Evolutionary conservation across 2,113 vertebrate genomes (phyloP).

Genomic region (Micromys minutus): DNA sequence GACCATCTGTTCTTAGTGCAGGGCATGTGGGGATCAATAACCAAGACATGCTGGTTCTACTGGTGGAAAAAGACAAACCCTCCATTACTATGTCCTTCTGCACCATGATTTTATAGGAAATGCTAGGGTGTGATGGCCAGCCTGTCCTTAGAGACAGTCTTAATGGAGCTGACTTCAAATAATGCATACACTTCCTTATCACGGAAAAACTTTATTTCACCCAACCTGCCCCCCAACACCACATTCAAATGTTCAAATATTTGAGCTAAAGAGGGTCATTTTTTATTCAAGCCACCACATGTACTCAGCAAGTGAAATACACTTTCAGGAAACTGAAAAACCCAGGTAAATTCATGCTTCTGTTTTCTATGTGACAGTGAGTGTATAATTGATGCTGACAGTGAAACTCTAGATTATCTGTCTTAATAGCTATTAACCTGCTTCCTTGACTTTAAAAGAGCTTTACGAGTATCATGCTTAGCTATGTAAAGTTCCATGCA

Average conservation of each 20-base stretch:
- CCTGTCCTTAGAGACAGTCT: neutral
- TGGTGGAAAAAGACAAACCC: neutral
- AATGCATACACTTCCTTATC: neutral
- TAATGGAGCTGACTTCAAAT: conserved; percentile 31
- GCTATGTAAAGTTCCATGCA: neutral
- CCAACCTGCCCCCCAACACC: neutral
- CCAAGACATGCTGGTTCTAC: conserved; percentile 27
- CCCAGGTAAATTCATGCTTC: neutral
- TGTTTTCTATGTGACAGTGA: neutral
- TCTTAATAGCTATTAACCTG: neutral
- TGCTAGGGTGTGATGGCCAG: neutral
- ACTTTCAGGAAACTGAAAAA: neutral
- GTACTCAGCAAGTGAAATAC: neutral
- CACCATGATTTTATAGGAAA: neutral
- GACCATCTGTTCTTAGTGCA: conserved; percentile 51
- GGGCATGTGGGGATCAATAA: neutral
- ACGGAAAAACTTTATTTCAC: conserved; percentile 8
- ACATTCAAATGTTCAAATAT: no score
- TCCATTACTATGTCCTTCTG: neutral
- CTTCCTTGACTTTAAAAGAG: neutral
- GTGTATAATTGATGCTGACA: neutral
- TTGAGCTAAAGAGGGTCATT: no score
- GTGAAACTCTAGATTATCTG: neutral
- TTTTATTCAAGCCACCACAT: no score
- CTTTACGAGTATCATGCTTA: neutral